Evolutionary conservation across 2,888 invertebrate genomes (phyloP), one percentile per base, ranked within the genome.

Genomic region (Drosophila suboccidentalis): DNA sequence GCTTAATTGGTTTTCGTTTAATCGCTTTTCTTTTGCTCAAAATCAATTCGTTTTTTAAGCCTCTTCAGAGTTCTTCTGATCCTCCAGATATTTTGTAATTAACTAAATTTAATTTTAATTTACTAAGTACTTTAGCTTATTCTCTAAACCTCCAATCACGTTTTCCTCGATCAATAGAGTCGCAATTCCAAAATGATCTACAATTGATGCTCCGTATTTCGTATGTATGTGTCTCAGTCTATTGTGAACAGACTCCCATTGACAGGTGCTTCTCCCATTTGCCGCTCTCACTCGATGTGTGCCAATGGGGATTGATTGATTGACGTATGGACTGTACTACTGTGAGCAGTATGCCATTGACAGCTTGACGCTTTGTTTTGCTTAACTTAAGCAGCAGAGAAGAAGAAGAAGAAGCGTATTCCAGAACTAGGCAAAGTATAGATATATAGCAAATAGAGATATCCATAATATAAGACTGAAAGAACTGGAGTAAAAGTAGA

Each of bases 281-380:
- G 1, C 19, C 8, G 13, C 13, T 8, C 26, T 8, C 55, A 57
- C 47, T 55, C 32, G 51, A 41, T 38, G 60, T 54, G 59, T 39
- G 59, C 32, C 59, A 53, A 41, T 19, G 62, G 6, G 46, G 62
- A 74, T 62, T 80, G 76, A 80, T 68, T 43, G 74, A 71, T 53
- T 60, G 50, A 51, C 60, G 34, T 10, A 22, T 43, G 32, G 55
- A 62, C 22, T 39, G 47, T 55, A 72, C 51, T 67, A 69, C 51
- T 67, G 60, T 38, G 39, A 50, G 59, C 58, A 58, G 36, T 36
- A 8, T 34, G 34, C n/a, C 38, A 76, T 63, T 74, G 82, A 78
- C 87, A 75, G 80, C 61, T 71, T 61, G 75, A 71, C 58, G 71
- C 67, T 55, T 64, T 80, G 86, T 75, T 83, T 63, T 76, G 74